phyloP scores from a whole-genome alignment of 2,113 vertebrate species.

The Oenanthe melanoleuca region DNA sequence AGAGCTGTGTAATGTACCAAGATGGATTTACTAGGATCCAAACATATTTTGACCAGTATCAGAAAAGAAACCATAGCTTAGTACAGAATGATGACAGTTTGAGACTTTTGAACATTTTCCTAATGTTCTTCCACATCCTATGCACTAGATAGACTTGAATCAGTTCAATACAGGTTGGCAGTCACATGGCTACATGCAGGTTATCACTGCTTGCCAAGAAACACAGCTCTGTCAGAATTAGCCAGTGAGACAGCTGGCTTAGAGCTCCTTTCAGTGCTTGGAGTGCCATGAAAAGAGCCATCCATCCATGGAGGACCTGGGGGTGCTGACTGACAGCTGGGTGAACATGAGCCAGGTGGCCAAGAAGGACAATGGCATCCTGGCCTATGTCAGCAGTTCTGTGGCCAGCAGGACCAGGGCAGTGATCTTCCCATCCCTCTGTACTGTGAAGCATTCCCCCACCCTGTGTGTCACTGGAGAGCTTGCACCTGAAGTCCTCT shows the following conservation, averaged over 20 bases:
- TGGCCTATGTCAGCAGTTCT: background rate
- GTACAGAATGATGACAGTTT: background rate
- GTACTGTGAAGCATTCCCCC: background rate
- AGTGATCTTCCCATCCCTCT: background rate
- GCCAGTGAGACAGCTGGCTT: background rate
- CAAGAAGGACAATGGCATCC: background rate
- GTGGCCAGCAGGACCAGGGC: background rate
- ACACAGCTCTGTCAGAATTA: background rate
- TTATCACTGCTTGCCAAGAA: background rate
- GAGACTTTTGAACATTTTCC: background rate
- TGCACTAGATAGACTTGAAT: background rate
- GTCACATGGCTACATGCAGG: background rate
- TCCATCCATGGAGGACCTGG: background rate
- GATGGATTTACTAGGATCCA: background rate
- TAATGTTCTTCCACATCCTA: background rate
- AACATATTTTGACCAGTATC: background rate
- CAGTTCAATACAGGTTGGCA: background rate
- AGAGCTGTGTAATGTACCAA: background rate
- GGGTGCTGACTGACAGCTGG: rapidly evolving
- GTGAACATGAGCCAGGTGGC: background rate
- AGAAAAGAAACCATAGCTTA: background rate
- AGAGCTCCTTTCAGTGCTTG: background rate
- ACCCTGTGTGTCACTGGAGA: rapidly evolving
- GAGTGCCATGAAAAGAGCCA: background rate
- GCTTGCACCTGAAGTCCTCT: background rate